These are phyloP conservation scores for Lysandra bellargus DNA, from an alignment of 2,888 invertebrate genomes.

Conservation along the genomic window DNA sequence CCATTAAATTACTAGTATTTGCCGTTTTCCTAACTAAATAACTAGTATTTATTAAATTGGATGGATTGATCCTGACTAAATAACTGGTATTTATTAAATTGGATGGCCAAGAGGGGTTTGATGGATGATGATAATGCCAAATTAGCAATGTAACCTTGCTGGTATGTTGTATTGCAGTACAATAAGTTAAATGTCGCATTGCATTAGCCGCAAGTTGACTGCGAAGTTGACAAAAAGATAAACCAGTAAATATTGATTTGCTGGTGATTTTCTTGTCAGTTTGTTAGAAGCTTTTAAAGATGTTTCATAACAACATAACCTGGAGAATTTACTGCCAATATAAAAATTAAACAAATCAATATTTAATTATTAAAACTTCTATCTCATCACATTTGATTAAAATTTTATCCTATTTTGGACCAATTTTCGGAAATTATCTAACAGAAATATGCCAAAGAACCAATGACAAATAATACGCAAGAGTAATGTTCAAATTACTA, in stretches of 20 bases:
- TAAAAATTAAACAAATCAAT: no score
- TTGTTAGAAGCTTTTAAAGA: not conserved
- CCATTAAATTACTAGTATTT: no score
- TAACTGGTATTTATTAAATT: no score
- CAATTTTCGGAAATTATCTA: not conserved
- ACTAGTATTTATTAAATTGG: no score
- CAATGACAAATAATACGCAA: not conserved
- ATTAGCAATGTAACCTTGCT: not conserved
- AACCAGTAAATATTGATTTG: not conserved
- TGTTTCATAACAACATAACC: no score
- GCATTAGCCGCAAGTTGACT: slow-evolving; percentile 7
- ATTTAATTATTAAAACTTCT: no score
- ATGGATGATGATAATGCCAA: not conserved
- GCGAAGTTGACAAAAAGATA: not conserved
- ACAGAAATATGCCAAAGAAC: not conserved
- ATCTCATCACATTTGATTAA: no score
- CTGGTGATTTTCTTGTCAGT: not conserved
- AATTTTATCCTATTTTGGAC: no score
- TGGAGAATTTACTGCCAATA: not conserved
- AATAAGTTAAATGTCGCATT: not conserved
- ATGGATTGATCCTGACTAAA: no score
- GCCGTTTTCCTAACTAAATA: no score
- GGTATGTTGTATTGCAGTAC: slow-evolving; percentile 10
- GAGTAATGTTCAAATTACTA: not conserved
- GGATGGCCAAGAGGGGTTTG: no score